Percentiles rank a stretch among this genome's conserved stretches.
Evolutionary conservation across 2,113 vertebrate genomes (phyloP).

Genomic region (Oryzias curvinotus): DNA sequence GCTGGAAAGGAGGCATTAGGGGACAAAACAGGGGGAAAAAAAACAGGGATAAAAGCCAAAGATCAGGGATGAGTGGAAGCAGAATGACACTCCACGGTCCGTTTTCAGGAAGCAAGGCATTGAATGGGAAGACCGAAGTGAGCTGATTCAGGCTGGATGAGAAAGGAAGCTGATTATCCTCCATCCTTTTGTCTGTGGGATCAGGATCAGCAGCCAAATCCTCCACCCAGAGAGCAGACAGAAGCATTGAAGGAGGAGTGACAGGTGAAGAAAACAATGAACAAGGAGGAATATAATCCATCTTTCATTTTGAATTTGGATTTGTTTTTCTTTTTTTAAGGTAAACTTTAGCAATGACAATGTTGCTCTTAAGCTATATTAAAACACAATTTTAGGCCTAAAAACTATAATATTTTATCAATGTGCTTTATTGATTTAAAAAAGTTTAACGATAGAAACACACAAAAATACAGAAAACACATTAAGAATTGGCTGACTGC

Average conservation of each 20-base stretch:
- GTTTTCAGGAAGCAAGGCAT: conserved; percentile 43
- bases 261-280: conserved; percentile 35
- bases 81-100: conserved; percentile 60
- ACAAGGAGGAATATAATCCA: conserved; percentile 3
- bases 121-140: conserved; percentile 51
- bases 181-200: conserved; percentile 55
- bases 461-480: too few species aligned
- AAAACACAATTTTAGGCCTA: too few species aligned
- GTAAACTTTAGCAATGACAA: not conserved
- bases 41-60: conserved; percentile 39
- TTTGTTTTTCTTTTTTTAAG: not conserved
- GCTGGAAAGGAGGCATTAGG: conserved; percentile 2
- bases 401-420: too few species aligned
- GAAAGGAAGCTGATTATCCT: conserved; percentile 67
- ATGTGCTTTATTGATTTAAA: too few species aligned
- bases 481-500: too few species aligned
- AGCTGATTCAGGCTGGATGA: conserved; percentile 54
- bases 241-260: conserved; percentile 22
- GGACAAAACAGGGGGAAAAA: conserved; percentile 20
- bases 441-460: too few species aligned
- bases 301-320: not conserved
- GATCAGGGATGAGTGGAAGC: conserved; percentile 57
- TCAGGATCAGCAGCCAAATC: conserved; percentile 62
- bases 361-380: too few species aligned
- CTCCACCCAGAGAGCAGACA: conserved; percentile 33